Evolutionary conservation across 64 coral and sea anemone species (phyloP).

Genomic region (Dendrophyllia cribrosa): DNA sequence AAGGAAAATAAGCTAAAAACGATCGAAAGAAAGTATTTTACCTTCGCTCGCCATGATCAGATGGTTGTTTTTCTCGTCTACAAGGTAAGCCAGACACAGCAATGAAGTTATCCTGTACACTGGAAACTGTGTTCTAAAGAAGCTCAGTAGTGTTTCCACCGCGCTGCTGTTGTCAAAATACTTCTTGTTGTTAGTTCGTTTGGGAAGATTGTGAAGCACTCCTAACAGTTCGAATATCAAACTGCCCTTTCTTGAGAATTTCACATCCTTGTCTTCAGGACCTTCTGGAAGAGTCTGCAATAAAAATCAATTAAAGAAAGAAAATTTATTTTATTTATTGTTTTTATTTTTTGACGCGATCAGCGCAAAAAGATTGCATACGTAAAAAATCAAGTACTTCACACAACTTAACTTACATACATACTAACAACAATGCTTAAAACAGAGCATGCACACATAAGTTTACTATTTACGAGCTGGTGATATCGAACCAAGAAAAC

Average conservation of each 20-base stretch:
- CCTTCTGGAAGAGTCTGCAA: not conserved
- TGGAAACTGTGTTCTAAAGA: constrained; percentile 27
- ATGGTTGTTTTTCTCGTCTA: constrained; percentile 50
- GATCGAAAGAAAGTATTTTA: not conserved
- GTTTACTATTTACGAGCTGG: too few relatives aligned
- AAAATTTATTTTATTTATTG: too few relatives aligned
- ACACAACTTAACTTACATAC: too few relatives aligned
- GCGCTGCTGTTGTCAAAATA: constrained; percentile 27
- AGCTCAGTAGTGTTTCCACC: constrained; percentile 14
- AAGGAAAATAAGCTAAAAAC: too few relatives aligned
- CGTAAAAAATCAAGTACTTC: too few relatives aligned
- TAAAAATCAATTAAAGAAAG: too few relatives aligned
- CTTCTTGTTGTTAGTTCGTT: constrained; percentile 12
- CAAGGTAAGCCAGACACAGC: constrained; percentile 33
- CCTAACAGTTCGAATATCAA: constrained; percentile 24
- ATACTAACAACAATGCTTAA: too few relatives aligned
- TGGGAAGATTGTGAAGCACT: constrained; percentile 58
- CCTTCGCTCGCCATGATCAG: constrained; percentile 57
- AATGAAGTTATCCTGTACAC: constrained; percentile 29
- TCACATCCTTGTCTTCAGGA: constrained; percentile 6
- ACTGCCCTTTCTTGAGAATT: constrained; percentile 21
- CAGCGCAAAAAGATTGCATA: too few relatives aligned
- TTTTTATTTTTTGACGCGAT: too few relatives aligned
- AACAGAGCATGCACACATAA: too few relatives aligned
- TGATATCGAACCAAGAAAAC: too few relatives aligned